Evolutionary conservation across 2,797 vertebrate genomes (phyloP), one percentile per base, ranked within the genome.

Genomic region (Falco naumanni): DNA sequence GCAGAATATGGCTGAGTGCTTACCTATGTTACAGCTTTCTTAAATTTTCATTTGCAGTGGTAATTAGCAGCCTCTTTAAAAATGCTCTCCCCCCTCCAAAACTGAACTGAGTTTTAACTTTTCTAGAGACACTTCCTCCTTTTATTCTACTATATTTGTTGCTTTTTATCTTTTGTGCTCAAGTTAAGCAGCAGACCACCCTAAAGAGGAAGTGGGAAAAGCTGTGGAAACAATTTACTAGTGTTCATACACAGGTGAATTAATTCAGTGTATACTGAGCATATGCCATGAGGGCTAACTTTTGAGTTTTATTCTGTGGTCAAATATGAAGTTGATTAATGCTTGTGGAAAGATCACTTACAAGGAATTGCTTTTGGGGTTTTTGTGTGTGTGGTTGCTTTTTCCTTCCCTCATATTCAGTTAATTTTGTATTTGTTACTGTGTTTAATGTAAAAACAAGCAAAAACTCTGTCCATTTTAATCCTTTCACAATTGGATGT

Each of bases 321-420:
- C 48, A 74, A 3, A 66, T 63, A 51, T 4, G 21, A 61, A 56
- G 11, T 5, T 76, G 41, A 63, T 11, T 68, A 71, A 16, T 2
- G 1, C 31, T 69, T 89, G 10, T 28, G 28, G 41, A 64, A 88
- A 37, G 39, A 76, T 61, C 20, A 22, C 3, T 64, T 70, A 15
- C 5, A 29, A 13, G 39, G 56, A 64, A 43, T 50, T 13, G 9
- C 41, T 60, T 89, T 75, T 0, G 0, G 9, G 2, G 3, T 2
- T 33, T 82, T 34, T 56, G 3, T 88, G 33, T 48, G 9, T 54
- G 8, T 29, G 29, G 6, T 10, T 70, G 18, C 2, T 54, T 76
- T 43, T 51, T 4, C 18, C 16, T 63, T 65, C 20, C 7, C 2
- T 1, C 2, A 1, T 89, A 48, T 41, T 75, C 85, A 71, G 13